phyloP scores from a whole-genome alignment of 1,140 invertebrate species.

The Neuroterus valhalla region DNA sequence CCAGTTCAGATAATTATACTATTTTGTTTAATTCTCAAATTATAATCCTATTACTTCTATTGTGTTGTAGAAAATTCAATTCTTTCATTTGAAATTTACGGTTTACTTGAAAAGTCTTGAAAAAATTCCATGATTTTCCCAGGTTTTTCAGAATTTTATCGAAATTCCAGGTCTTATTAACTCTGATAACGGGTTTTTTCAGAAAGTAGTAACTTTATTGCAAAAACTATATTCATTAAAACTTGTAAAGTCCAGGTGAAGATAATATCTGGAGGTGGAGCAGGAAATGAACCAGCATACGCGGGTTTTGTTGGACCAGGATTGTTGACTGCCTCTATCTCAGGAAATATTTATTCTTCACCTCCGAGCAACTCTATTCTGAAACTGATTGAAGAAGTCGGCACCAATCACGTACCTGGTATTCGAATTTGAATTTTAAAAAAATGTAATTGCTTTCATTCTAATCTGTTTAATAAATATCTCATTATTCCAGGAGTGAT shows the following conservation, averaged over 20 bases:
- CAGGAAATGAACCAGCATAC: slow-evolving; percentile 81
- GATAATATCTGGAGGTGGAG: slow-evolving; percentile 80
- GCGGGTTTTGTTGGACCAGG: slow-evolving; percentile 82
- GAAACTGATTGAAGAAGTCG: slow-evolving; percentile 54
- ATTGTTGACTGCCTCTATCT: slow-evolving; percentile 81
- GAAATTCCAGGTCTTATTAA: too few species aligned
- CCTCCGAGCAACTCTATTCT: slow-evolving; percentile 52
- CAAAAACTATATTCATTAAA: too few species aligned
- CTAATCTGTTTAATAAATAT: slow-evolving; percentile 19
- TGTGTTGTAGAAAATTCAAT: too few species aligned
- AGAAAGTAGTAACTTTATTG: too few species aligned
- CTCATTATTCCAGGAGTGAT: slow-evolving; percentile 73
- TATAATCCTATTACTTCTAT: too few species aligned
- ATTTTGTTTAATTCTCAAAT: too few species aligned
- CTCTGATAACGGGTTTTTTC: too few species aligned
- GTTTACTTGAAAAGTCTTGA: too few species aligned
- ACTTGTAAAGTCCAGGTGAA: slow-evolving; percentile 69
- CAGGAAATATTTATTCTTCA: slow-evolving; percentile 76
- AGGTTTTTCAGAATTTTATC: too few species aligned
- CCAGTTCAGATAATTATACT: too few species aligned
- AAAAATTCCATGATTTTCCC: too few species aligned
- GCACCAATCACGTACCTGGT: slow-evolving; percentile 48
- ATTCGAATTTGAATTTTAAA: slow-evolving; percentile 34
- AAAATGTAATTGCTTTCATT: slow-evolving; percentile 28
- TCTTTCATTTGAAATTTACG: too few species aligned